A percentile compares a stretch with the other conserved stretches of the same genome.
These are phyloP conservation scores for Corapipo altera DNA, from an alignment of 2,113 vertebrate species.

Conservation along the genomic window DNA sequence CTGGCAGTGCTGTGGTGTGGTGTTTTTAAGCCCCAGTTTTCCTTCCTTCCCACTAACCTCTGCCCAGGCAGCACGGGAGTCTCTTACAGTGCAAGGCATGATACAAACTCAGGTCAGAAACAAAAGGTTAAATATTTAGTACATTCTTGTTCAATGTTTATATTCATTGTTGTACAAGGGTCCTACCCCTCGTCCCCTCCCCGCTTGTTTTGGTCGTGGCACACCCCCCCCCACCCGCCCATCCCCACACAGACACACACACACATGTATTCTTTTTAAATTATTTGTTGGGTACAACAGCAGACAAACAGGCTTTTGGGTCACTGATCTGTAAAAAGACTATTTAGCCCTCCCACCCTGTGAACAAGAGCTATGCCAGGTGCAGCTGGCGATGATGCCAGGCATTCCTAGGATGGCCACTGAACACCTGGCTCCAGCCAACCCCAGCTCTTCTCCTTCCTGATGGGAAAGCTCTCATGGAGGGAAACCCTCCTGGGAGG, in stretches of 20 bases:
- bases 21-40: not conserved
- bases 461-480: not conserved
- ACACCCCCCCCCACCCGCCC: not conserved
- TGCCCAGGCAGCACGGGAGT: slow-evolving; percentile 45
- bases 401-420: not conserved
- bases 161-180: slow-evolving; percentile 44
- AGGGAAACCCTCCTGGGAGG: not conserved
- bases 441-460: not conserved
- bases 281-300: slow-evolving; percentile 67
- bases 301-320: slow-evolving; percentile 63
- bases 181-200: slow-evolving; percentile 25
- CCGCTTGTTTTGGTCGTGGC: slow-evolving; percentile 56
- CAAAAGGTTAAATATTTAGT: slow-evolving; percentile 69
- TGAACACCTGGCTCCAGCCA: not conserved
- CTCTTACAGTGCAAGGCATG: slow-evolving; percentile 74
- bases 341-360: slow-evolving; percentile 52
- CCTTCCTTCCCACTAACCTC: slow-evolving; percentile 5
- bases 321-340: slow-evolving; percentile 30
- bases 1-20: not conserved
- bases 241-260: not conserved
- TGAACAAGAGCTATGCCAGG: not conserved
- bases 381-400: not conserved
- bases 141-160: slow-evolving; percentile 69
- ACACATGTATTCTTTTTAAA: not conserved
- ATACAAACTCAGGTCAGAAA: slow-evolving; percentile 92